Evolutionary conservation across 2,797 vertebrate genomes (phyloP), one percentile per base, ranked within the genome.

Genomic region (Ptychobarbus kaznakovi): DNA sequence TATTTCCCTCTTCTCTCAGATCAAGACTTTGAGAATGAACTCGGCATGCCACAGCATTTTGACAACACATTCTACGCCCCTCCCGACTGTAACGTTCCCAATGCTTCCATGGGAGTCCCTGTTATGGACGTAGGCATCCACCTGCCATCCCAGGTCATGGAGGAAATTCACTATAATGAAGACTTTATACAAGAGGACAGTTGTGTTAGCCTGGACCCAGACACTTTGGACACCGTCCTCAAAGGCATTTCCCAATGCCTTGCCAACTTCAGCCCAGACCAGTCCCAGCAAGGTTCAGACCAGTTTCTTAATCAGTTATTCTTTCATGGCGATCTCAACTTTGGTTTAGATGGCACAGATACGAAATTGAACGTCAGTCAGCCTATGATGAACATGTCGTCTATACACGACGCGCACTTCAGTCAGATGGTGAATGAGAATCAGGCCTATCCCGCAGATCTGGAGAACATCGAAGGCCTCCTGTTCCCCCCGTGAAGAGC

Each of bases 361-460:
- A 42, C 74, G 61, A 94, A 92, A 90, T 86, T 89, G 32, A 93
- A 91, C 86, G 76, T 80, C 35, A 40, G 40, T 42, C 3, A 73
- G 0, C 87, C 89, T 76, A 3, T 32, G 2, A 91, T 89, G 88
- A 93, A 95, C 91, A 89, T 94, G 78, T 56, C 92, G 18, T 90
- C 91, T 49, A 94, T 91, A 81, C 92, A 84, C 10, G 95, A 96
- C 81, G 11, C 91, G 40, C 93, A 93, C 84, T 94, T 95, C 86
- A 94, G 88, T 90, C 93, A 90, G 91, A 91, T 95, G 0, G 90
- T 95, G 82, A 94, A 89, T 1, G 94, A 94, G 88, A 94, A 6
- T 85, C 93, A 94, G 63, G 76, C 87, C 61, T 49, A 32, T 51
- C 68, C 2, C 89, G 86, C 86, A 1, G 84, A 4, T 40, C 40